phyloP scores from a whole-genome alignment of 53 echinoderm and acorn worm species.

The Holothuria scabra region DNA sequence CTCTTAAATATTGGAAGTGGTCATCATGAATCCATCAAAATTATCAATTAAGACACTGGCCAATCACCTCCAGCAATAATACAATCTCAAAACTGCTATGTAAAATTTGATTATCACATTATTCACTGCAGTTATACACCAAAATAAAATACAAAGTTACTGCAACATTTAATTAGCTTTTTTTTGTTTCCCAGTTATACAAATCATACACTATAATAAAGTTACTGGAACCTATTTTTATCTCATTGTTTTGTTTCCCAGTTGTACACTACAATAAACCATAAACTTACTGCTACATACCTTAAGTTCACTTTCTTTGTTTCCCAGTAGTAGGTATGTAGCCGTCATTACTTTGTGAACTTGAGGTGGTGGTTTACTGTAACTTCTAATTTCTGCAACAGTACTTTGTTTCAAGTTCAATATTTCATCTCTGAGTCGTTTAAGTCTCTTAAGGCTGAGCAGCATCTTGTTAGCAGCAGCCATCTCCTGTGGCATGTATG shows the following conservation, averaged over 20 bases:
- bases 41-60: no score
- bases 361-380: conserved; percentile 82
- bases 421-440: conserved; percentile 89
- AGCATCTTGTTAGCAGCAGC: conserved; percentile 94
- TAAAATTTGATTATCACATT: no score
- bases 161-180: no score
- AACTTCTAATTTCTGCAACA: conserved; percentile 95
- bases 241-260: conserved; percentile 63
- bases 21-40: no score
- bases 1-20: no score
- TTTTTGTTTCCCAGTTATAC: no score
- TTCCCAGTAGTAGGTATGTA: conserved; percentile 94
- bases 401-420: conserved; percentile 97
- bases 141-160: no score
- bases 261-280: conserved; percentile 38
- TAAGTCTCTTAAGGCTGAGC: conserved; percentile 83
- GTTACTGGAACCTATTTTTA: conserved; percentile 57
- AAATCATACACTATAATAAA: no score
- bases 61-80: no score
- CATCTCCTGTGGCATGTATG: conserved; percentile 94
- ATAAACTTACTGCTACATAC: conserved; percentile 36
- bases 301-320: conserved; percentile 83
- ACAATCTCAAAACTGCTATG: no score
- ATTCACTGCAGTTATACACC: no score
- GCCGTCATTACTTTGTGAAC: conserved; percentile 95